phyloP scores from a whole-genome alignment of 2,113 vertebrate genomes.

The Colistium nudipinnis region DNA sequence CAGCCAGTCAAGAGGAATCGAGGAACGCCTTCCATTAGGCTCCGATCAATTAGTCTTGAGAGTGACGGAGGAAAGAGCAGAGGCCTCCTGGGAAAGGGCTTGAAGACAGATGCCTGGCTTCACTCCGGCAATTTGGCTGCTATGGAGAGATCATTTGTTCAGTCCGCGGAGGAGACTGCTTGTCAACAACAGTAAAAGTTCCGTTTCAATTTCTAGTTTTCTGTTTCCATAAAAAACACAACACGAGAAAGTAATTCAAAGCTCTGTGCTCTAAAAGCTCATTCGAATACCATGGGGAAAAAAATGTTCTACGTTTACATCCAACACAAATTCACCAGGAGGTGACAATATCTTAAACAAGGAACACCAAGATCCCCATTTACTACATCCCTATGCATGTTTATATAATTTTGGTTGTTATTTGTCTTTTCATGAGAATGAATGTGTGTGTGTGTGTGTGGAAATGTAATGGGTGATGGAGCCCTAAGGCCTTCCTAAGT shows the following conservation, averaged over 20 bases:
- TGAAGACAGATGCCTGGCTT: conserved; percentile 3
- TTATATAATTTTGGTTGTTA: not conserved
- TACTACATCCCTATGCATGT: not conserved
- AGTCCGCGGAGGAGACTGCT: not conserved
- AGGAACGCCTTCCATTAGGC: conserved; percentile 22
- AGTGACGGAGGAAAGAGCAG: conserved; percentile 2
- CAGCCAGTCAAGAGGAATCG: conserved; percentile 25
- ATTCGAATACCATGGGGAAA: not conserved
- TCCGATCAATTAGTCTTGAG: conserved; percentile 41
- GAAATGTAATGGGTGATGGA: conserved; percentile 32
- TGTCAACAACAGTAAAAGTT: not conserved
- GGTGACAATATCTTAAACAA: not conserved
- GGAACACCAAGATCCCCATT: not conserved
- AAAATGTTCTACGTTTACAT: no score
- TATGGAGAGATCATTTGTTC: not conserved
- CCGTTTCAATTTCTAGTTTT: not conserved
- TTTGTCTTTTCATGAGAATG: not conserved
- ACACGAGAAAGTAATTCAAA: not conserved
- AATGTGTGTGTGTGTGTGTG: not conserved
- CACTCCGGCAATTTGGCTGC: not conserved
- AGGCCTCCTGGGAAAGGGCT: conserved; percentile 8
- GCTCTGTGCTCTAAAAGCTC: not conserved
- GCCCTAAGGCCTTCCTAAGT: conserved; percentile 41
- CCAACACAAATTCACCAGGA: no score
- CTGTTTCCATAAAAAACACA: not conserved